Percentiles rank a stretch among this genome's conserved stretches.
phyloP scores from a whole-genome alignment of 2,888 invertebrate genomes.

The Coecobrya sp. region DNA sequence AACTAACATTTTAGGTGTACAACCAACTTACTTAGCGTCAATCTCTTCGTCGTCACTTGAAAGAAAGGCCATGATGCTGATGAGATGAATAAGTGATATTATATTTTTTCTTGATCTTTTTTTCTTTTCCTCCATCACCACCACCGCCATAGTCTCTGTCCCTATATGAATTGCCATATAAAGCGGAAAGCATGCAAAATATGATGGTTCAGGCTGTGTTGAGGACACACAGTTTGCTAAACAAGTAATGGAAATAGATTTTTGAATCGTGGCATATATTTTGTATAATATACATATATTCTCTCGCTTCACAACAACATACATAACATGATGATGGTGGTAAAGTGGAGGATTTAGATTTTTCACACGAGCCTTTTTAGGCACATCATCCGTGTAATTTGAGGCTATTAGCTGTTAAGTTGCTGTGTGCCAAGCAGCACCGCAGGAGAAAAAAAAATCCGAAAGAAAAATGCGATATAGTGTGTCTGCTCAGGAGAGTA shows the following conservation, averaged over 20 bases:
- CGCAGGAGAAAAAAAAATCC: conserved; percentile 18
- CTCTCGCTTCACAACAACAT: not conserved
- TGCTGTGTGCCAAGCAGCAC: conserved; percentile 46
- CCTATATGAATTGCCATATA: conserved; percentile 34
- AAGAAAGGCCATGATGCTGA: not conserved
- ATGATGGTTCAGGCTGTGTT: not conserved
- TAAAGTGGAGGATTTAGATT: conserved; percentile 58
- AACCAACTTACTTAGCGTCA: not conserved
- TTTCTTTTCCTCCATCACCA: not conserved
- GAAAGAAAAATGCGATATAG: not conserved
- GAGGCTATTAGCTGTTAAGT: conserved; percentile 58
- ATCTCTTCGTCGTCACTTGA: conserved; percentile 25
- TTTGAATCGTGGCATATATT: conserved; percentile 36
- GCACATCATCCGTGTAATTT: conserved; percentile 73
- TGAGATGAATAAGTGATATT: not conserved
- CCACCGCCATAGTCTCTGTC: not conserved
- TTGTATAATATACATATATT: not conserved
- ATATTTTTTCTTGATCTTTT: conserved; percentile 23
- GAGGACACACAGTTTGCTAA: conserved; percentile 6
- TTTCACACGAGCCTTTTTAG: conserved; percentile 72
- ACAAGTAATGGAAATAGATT: conserved; percentile 33
- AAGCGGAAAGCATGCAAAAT: not conserved
- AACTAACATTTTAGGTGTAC: not conserved
- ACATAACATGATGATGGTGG: not conserved
- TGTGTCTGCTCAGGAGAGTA: no score